These are phyloP conservation scores for Junonia oenone DNA, from an alignment of 2,888 invertebrate genomes.

Conservation along the genomic window DNA sequence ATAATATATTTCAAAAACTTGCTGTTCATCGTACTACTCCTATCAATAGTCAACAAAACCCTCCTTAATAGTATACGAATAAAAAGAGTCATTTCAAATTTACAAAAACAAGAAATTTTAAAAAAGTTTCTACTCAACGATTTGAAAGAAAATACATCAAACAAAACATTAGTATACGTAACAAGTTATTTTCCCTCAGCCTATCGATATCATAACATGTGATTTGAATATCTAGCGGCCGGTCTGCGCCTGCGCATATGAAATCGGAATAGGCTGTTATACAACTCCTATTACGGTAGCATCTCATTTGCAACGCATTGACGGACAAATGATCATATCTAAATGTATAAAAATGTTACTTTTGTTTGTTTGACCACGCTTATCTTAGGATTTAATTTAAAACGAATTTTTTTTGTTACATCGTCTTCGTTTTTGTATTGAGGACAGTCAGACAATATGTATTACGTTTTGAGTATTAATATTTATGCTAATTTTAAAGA, in stretches of 20 bases:
- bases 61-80: background rate
- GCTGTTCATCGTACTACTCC: too few species aligned
- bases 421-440: too few species aligned
- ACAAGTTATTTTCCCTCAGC: conserved; percentile 6
- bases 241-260: conserved; percentile 18
- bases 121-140: background rate
- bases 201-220: conserved; percentile 15
- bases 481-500: too few species aligned
- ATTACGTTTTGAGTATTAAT: too few species aligned
- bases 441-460: too few species aligned
- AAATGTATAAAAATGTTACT: too few species aligned
- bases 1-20: too few species aligned
- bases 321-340: conserved; percentile 18
- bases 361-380: too few species aligned
- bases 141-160: background rate
- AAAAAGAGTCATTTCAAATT: background rate
- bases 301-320: conserved; percentile 30
- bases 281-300: conserved; percentile 33
- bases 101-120: background rate
- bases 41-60: too few species aligned
- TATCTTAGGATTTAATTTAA: too few species aligned
- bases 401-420: too few species aligned
- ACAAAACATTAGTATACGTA: conserved; percentile 7
- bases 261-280: conserved; percentile 29
- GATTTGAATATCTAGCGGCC: conserved; percentile 21